Conservation (phyloP, 2,888 invertebrate species). For the Machimus atricapillus region DNA sequence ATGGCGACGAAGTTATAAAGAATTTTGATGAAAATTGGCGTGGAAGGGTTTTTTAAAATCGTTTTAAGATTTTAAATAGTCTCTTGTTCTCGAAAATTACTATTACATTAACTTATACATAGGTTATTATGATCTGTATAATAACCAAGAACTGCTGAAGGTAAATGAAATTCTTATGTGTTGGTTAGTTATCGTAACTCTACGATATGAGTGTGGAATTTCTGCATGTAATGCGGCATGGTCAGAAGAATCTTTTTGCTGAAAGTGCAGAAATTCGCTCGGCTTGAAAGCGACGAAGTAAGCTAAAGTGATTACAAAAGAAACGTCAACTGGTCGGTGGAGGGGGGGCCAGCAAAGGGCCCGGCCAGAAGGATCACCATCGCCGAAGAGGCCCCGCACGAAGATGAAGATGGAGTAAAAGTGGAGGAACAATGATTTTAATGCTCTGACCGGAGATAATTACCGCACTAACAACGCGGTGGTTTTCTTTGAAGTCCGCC, state of each 20-base stretch:
- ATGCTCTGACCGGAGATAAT: slow-evolving; percentile 41
- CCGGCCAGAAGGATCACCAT: background rate
- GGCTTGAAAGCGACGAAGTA: background rate
- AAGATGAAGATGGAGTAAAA: slow-evolving; percentile 28
- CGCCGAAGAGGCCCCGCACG: background rate
- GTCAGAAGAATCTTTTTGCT: background rate
- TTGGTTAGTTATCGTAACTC: background rate
- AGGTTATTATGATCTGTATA: no score
- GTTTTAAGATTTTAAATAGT: no score
- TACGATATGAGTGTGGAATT: background rate
- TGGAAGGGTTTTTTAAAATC: no score
- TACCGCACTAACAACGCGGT: slow-evolving; percentile 42
- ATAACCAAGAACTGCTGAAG: no score
- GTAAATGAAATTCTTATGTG: no score
- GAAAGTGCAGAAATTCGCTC: slow-evolving; percentile 13
- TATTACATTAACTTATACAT: no score
- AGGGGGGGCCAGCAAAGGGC: background rate
- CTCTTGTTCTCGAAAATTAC: no score
- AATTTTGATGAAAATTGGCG: no score
- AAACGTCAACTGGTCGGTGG: slow-evolving; percentile 12
- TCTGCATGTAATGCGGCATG: slow-evolving; percentile 17
- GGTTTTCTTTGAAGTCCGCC: slow-evolving; percentile 45
- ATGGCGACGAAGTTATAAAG: no score
- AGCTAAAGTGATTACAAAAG: slow-evolving; percentile 9
- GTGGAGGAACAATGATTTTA: slow-evolving; percentile 42